Base-by-base conservation (phyloP, 2,797 vertebrate species). In the Limosa lapponica region DNA sequence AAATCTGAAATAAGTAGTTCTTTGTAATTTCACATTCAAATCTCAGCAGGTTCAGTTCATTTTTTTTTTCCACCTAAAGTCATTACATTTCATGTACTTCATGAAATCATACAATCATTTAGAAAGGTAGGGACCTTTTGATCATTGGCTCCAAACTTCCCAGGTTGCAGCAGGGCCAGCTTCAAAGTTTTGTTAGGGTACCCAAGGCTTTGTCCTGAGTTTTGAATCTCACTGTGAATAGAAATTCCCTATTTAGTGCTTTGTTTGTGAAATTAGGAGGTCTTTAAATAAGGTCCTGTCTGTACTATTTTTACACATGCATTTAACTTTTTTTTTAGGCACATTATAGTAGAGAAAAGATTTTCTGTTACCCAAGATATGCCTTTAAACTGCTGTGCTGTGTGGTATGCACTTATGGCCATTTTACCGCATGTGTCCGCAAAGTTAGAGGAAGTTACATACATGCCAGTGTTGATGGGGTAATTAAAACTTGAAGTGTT, bases 21-120 rank as follows among this genome's bases (percentile, higher is more conserved):
- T 69, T 65, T 41, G 16, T 66, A 41, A 85, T 74, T 78, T 90
- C 57, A n/a, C 16, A n/a, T 71, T 64, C 41, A 89, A 16, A 67
- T 74, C 43, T 58, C 43, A 66, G 7, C 17, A 66, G 20, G 4
- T 54, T 73, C 20, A 52, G 8, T n/a, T 80, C 1, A 3, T 59
- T 51, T 80, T 27, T 39, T 74, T n/a, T 59, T 18, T 22, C 3
- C 3, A 58, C 48, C 20, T 44, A 44, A 58, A 6, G 71, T 16
- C 7, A 6, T 57, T 75, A 34, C 12, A 64, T 80, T 36, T 58
- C 11, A 52, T 44, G 9, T 64, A 16, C 12, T 64, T 94, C 6
- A 32, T 75, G 10, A 57, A 79, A 49, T 58, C 20, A 23, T 23
- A 54, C 13, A 89, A 62, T 78, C 80, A 28, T 49, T 52, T 39